Conservation (phyloP, 2,888 invertebrate species). For the Watsonalla binaria region DNA sequence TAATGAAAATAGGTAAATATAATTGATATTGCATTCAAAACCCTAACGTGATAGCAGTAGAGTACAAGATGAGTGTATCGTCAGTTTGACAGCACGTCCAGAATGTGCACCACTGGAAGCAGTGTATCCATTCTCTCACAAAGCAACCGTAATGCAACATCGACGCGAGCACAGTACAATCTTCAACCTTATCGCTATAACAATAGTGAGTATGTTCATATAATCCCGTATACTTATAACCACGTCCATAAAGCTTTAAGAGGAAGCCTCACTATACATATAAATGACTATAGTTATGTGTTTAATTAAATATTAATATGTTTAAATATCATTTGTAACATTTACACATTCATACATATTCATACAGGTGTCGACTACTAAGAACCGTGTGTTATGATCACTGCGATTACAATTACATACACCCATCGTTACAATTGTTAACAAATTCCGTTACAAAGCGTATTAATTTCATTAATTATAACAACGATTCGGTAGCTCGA, state of each 20-base stretch:
- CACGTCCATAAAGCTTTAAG: slow-evolving; percentile 74
- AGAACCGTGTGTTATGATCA: slow-evolving; percentile 32
- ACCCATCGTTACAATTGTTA: slow-evolving; percentile 25
- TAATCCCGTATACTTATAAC: slow-evolving; percentile 73
- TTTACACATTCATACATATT: slow-evolving; percentile 70
- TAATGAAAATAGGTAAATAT: too few species aligned
- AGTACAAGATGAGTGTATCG: background rate
- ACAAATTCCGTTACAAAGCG: slow-evolving; percentile 38
- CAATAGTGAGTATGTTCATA: slow-evolving; percentile 68
- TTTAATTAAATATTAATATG: slow-evolving; percentile 43
- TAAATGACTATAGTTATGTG: slow-evolving; percentile 52
- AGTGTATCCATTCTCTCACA: slow-evolving; percentile 16
- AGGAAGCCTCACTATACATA: slow-evolving; percentile 77
- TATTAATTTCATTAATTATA: slow-evolving; percentile 29
- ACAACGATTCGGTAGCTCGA: slow-evolving; percentile 37
- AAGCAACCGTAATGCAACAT: slow-evolving; percentile 17
- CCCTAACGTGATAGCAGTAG: background rate
- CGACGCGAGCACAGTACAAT: slow-evolving; percentile 49
- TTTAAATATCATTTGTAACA: slow-evolving; percentile 68
- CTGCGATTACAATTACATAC: slow-evolving; percentile 27
- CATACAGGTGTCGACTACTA: slow-evolving; percentile 57
- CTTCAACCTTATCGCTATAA: slow-evolving; percentile 46
- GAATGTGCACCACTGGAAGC: background rate
- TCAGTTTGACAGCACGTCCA: background rate
- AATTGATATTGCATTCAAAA: background rate